Conservation (phyloP, 2,113 vertebrate genomes). For the Zosterops borbonicus region DNA sequence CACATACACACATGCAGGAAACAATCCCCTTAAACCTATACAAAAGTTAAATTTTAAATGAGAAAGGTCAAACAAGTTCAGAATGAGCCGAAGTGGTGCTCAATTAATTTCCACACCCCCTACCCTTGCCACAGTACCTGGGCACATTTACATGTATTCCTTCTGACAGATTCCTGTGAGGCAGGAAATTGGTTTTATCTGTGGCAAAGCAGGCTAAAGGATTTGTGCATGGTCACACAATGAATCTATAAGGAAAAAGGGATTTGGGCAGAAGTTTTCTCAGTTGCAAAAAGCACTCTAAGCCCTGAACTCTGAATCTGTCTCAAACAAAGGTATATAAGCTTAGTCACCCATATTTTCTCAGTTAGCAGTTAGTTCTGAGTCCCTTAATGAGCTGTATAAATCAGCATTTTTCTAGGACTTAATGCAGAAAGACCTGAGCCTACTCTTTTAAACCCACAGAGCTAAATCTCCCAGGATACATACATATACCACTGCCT, state of each 20-base stretch:
- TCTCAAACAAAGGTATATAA: not conserved
- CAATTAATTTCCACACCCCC: not conserved
- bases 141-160: not conserved
- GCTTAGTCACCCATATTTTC: not conserved
- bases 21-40: not conserved
- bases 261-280: not conserved
- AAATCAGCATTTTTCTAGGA: constrained; percentile 3
- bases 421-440: not conserved
- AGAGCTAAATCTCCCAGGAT: not conserved
- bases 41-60: not conserved
- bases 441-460: not conserved
- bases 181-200: not conserved
- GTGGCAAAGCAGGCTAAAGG: not conserved
- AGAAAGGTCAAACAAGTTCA: not conserved
- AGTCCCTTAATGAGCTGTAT: not conserved
- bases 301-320: not conserved
- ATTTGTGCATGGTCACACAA: not conserved
- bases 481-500: not conserved
- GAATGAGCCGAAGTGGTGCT: not conserved
- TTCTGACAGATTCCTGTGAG: not conserved
- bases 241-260: not conserved
- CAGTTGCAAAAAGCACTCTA: not conserved
- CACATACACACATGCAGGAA: not conserved
- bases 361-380: not conserved
- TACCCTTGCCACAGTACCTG: not conserved